Percentiles rank a stretch among this genome's conserved stretches.
Evolutionary conservation across 1,140 invertebrate genomes (phyloP).

Genomic region (Gonatopus flavifemur): DNA sequence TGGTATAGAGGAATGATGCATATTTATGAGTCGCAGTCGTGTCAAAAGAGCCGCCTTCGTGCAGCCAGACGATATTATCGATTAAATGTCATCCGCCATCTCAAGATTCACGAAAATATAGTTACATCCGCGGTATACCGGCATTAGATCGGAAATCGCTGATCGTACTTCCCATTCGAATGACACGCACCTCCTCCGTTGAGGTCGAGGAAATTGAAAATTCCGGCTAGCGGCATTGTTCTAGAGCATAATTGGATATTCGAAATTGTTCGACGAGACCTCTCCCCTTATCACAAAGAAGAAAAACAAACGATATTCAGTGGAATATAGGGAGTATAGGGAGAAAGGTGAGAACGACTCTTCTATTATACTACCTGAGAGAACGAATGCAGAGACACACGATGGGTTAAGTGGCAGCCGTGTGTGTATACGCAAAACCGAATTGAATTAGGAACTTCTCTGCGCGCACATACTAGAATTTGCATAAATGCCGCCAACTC

Average conservation of each 20-base stretch:
- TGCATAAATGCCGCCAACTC: slow-evolving; percentile 42
- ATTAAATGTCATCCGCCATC: slow-evolving; percentile 30
- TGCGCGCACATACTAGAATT: slow-evolving; percentile 42
- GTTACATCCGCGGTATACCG: not conserved
- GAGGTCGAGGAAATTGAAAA: too few species aligned
- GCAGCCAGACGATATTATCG: slow-evolving; percentile 31
- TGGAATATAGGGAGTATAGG: too few species aligned
- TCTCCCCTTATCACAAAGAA: too few species aligned
- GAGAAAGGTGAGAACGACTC: not conserved
- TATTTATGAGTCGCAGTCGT: slow-evolving; percentile 38
- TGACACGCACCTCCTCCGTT: too few species aligned
- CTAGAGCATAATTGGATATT: too few species aligned
- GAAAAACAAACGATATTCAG: too few species aligned
- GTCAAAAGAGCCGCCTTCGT: slow-evolving; percentile 18
- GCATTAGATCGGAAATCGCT: not conserved
- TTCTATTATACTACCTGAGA: not conserved
- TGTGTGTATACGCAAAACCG: slow-evolving; percentile 46
- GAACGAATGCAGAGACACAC: slow-evolving; percentile 23
- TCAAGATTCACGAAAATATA: slow-evolving; percentile 6
- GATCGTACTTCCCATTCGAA: too few species aligned
- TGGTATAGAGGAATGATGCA: slow-evolving; percentile 31
- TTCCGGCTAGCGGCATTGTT: not conserved
- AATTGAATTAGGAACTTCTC: slow-evolving; percentile 49
- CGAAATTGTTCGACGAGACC: too few species aligned
- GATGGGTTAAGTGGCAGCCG: slow-evolving; percentile 39